Evolutionary conservation across 2,888 invertebrate genomes (phyloP), one percentile per base, ranked within the genome.

Genomic region (Apeira syringaria): DNA sequence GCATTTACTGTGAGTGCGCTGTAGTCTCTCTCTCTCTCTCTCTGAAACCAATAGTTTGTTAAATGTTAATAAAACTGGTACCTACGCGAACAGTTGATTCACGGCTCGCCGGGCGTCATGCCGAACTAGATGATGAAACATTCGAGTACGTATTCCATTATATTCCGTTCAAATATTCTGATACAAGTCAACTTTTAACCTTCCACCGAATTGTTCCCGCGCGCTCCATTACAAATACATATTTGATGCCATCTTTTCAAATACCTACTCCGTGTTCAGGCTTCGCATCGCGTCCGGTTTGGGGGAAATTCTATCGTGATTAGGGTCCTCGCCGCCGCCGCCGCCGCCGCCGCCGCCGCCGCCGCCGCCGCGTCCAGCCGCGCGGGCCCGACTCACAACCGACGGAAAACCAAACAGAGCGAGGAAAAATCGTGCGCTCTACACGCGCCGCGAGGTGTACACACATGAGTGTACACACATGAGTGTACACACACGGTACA

Each of bases 331-430:
- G 46, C 64, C 51, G 61, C 64, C n/a, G n/a, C n/a, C n/a, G n/a
- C n/a, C n/a, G n/a, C n/a, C n/a, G n/a, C n/a, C n/a, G n/a, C n/a
- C n/a, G n/a, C n/a, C n/a, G n/a, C n/a, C n/a, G 48, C 50, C 43
- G 60, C 48, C 58, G 46, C 64, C 51, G 61, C 64, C 54, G 61
- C 37, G 53, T 44, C 56, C 74, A 75, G 69, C 75, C 79, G 78
- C 70, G 80, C 82, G 78, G 68, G 49, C 35, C 65, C 67, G 77
- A 86, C 80, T 83, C 81, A 81, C 81, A 81, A 79, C 74, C 75
- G 77, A 66, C 69, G 64, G 75, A 78, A 69, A 65, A 66, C 53
- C 61, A 50, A 47, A 53, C 47, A 53, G 47, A 43, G 54, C 57
- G 54, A 43, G 45, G 47, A 55, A 53, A 65, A 68, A 61, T 55